phyloP scores from a whole-genome alignment of 2,113 vertebrate species.

The Phrynocephalus versicolor region DNA sequence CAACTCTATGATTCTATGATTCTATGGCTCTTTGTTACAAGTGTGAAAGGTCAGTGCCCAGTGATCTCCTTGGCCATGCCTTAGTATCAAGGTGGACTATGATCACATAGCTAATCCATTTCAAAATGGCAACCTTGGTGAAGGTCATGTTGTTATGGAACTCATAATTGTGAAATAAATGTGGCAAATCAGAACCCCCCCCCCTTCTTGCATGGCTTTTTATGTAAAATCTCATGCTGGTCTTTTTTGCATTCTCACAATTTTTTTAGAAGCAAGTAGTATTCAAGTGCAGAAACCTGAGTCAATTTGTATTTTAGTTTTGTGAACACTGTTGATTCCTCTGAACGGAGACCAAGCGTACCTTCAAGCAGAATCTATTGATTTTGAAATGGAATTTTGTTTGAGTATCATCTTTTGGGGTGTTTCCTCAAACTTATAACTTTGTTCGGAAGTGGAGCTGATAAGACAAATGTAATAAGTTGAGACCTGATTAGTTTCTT shows the following conservation, averaged over 20 bases:
- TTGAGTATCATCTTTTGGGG: conserved; percentile 54
- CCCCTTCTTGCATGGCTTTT: background rate
- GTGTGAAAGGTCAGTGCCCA: no score
- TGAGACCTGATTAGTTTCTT: conserved; percentile 32
- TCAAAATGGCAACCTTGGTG: background rate
- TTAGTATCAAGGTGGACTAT: no score
- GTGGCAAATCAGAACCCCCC: background rate
- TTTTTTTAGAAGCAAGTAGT: background rate
- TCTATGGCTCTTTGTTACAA: no score
- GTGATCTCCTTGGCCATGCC: no score
- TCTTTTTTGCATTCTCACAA: background rate
- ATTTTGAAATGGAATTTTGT: conserved; percentile 46
- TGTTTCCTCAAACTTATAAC: conserved; percentile 14
- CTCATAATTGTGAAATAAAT: background rate
- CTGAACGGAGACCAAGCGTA: background rate
- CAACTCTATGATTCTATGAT: no score
- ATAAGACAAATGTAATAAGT: conserved; percentile 34
- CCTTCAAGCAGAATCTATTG: background rate
- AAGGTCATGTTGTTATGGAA: background rate
- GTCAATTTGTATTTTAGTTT: background rate
- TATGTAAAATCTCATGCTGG: background rate
- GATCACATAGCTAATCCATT: background rate
- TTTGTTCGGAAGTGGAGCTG: conserved; percentile 42
- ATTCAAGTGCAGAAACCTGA: background rate
- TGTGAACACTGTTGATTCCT: background rate